These are phyloP conservation scores for Parazoanthus darwini DNA, from an alignment of 92 coral and sea anemone genomes.

Conservation along the genomic window DNA sequence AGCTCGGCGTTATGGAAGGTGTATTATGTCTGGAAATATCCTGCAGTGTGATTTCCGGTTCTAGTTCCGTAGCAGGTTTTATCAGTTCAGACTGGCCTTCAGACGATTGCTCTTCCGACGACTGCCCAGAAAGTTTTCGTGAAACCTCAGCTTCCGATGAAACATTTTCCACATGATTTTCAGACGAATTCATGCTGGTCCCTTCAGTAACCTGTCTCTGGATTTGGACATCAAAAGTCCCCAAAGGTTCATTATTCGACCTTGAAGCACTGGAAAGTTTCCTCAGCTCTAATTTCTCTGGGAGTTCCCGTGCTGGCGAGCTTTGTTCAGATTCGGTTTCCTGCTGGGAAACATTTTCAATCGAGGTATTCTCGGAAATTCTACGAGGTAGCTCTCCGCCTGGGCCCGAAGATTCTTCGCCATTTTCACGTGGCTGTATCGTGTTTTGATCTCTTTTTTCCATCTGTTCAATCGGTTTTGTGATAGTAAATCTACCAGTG, in stretches of 20 bases:
- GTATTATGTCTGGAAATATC: constrained; percentile 45
- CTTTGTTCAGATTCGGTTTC: neutral
- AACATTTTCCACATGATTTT: neutral
- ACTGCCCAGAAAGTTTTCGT: neutral
- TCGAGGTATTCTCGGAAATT: neutral
- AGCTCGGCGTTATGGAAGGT: constrained; percentile 87
- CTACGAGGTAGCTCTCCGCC: neutral
- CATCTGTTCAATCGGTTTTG: constrained; percentile 17
- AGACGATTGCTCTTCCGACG: neutral
- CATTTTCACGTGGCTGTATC: neutral
- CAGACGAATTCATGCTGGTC: neutral
- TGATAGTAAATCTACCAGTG: constrained; percentile 41
- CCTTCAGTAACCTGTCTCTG: constrained; percentile 19
- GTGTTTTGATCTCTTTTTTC: neutral
- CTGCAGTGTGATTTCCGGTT: constrained; percentile 58
- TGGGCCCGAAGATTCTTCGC: neutral
- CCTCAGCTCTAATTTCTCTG: constrained; percentile 9
- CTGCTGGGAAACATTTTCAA: neutral
- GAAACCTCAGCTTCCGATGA: neutral
- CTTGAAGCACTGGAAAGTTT: neutral
- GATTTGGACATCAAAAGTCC: neutral
- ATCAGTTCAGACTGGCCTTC: constrained; percentile 31
- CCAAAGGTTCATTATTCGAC: constrained; percentile 3
- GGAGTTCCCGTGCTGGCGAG: constrained; percentile 1
- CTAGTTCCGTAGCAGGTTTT: constrained; percentile 19